phyloP scores from a whole-genome alignment of 2,888 invertebrate genomes.

The Acanthosepion lycidas region DNA sequence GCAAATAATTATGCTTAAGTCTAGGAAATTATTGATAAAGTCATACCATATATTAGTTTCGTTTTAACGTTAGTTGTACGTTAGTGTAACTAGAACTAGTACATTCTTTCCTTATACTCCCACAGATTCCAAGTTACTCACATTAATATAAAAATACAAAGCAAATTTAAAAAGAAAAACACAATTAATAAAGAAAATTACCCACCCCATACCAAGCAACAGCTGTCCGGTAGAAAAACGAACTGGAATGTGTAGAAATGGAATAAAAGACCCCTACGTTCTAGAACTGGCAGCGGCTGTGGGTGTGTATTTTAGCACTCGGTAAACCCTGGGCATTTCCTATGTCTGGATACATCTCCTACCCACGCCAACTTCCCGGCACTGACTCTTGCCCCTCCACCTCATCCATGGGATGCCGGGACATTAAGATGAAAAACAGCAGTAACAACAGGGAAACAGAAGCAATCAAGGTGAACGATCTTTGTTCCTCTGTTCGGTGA shows the following conservation, averaged over 20 bases:
- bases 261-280: neutral
- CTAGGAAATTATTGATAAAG: too few relatives aligned
- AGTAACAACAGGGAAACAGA: constrained; percentile 33
- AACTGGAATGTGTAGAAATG: neutral
- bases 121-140: too few relatives aligned
- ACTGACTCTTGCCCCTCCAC: neutral
- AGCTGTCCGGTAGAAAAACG: neutral
- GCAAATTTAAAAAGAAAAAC: neutral
- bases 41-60: too few relatives aligned
- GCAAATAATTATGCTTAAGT: too few relatives aligned
- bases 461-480: constrained; percentile 20
- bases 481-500: neutral
- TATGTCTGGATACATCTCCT: neutral
- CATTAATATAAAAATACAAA: neutral
- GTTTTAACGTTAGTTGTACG: too few relatives aligned
- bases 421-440: constrained; percentile 33
- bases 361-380: neutral
- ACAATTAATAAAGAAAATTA: too few relatives aligned
- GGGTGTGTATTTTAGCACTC: neutral
- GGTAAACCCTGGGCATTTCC: constrained; percentile 33
- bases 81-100: too few relatives aligned
- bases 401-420: too few relatives aligned
- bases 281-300: neutral
- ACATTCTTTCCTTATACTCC: too few relatives aligned
- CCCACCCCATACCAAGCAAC: neutral